phyloP scores from a whole-genome alignment of 2,113 vertebrate species.

The Meleagris gallopavo region DNA sequence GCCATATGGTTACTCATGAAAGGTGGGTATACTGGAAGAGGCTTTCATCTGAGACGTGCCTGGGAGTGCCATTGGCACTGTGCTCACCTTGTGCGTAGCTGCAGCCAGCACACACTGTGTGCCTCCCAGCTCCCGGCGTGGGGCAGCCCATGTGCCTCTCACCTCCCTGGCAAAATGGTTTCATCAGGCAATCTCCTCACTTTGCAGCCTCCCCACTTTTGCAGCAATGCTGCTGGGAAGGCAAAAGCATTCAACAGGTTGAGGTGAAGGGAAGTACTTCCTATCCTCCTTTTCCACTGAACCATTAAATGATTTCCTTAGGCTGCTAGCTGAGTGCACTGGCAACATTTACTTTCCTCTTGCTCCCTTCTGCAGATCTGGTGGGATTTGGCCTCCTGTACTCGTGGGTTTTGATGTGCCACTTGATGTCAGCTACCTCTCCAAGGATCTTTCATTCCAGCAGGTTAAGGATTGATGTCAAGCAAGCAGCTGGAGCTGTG shows the following conservation, averaged over 20 bases:
- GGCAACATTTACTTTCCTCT: background rate
- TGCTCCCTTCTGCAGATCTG: background rate
- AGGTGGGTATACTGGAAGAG: background rate
- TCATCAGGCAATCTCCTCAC: background rate
- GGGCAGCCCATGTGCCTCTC: background rate
- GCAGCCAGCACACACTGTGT: background rate
- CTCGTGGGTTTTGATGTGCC: background rate
- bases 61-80: background rate
- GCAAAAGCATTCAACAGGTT: background rate
- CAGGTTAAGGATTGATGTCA: background rate
- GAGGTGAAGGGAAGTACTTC: background rate
- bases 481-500: background rate
- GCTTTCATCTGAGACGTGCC: background rate
- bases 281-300: background rate
- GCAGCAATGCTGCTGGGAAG: background rate
- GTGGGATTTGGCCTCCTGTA: background rate
- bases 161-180: background rate
- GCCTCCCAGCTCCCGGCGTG: background rate
- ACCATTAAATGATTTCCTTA: rapidly evolving
- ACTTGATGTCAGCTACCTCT: rapidly evolving
- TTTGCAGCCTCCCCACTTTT: background rate
- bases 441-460: background rate
- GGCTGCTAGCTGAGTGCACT: rapidly evolving
- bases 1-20: background rate
- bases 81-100: background rate